A percentile compares a stretch with the other conserved stretches of the same genome.
These are phyloP conservation scores for Diadophis punctatus DNA, from an alignment of 2,113 vertebrate genomes.

Conservation along the genomic window DNA sequence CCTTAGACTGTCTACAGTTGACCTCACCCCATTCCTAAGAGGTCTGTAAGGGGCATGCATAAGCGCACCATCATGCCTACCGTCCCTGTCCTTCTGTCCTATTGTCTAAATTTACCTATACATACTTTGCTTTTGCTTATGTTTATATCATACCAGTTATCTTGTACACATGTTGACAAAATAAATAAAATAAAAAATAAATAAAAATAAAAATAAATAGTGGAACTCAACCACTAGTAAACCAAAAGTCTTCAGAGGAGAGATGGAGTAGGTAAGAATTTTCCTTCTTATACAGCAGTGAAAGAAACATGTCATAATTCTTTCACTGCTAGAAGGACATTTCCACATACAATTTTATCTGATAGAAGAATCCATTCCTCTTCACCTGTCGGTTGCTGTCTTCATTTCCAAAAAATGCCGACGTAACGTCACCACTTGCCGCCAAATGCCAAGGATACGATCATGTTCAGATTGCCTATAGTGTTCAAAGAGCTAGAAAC, in stretches of 20 bases:
- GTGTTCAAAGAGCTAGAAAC: slow-evolving; percentile 66
- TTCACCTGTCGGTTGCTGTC: slow-evolving; percentile 85
- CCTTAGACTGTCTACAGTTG: no score
- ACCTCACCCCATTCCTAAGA: no score
- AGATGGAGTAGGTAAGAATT: neutral
- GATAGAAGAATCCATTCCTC: neutral
- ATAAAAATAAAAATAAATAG: no score
- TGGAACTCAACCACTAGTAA: neutral
- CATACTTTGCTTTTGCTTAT: no score
- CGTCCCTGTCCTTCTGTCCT: no score
- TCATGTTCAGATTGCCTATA: slow-evolving; percentile 69
- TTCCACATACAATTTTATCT: neutral
- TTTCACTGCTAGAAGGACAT: neutral
- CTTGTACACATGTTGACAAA: no score
- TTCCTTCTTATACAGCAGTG: neutral
- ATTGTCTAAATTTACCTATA: no score
- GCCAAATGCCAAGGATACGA: slow-evolving; percentile 77
- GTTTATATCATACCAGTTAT: no score
- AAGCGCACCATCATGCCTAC: no score
- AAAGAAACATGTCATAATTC: neutral
- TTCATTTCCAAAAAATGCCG: slow-evolving; percentile 80
- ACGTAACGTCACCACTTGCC: slow-evolving; percentile 76
- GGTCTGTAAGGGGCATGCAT: no score
- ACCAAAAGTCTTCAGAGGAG: neutral
- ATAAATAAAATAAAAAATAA: no score